phyloP scores from a whole-genome alignment of 2,888 invertebrate species.

The Drosophila maculinotata region DNA sequence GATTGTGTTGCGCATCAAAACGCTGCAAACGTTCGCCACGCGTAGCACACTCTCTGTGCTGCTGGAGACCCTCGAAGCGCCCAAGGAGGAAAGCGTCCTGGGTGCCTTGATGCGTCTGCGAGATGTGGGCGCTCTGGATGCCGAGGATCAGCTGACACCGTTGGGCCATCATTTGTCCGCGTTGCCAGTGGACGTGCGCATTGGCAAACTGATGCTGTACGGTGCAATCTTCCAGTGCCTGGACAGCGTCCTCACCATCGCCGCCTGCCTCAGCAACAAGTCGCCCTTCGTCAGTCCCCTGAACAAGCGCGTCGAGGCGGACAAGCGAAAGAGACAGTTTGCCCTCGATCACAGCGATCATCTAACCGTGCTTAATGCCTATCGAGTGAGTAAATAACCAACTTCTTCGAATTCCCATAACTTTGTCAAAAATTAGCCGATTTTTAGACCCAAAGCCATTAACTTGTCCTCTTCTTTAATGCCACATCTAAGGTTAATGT shows the following conservation, averaged over 20 bases:
- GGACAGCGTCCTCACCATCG: constrained; percentile 96
- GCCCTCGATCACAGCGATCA: constrained; percentile 94
- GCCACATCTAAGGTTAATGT: too few relatives aligned
- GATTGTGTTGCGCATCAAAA: constrained; percentile 90
- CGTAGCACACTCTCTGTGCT: constrained; percentile 80
- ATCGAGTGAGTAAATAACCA: constrained; percentile 87
- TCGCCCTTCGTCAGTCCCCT: constrained; percentile 92
- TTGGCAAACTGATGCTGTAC: constrained; percentile 96
- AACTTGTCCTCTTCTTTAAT: too few relatives aligned
- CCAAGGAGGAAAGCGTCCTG: constrained; percentile 88
- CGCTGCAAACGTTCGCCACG: constrained; percentile 85
- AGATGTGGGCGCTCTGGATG: constrained; percentile 93
- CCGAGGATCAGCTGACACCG: constrained; percentile 90
- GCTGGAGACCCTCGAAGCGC: constrained; percentile 90
- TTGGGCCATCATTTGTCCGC: constrained; percentile 94
- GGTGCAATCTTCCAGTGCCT: constrained; percentile 96
- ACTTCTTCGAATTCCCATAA: too few relatives aligned
- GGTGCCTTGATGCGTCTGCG: constrained; percentile 90
- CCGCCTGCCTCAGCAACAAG: constrained; percentile 92
- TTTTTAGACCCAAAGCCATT: too few relatives aligned
- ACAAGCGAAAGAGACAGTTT: constrained; percentile 90
- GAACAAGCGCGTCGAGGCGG: constrained; percentile 89
- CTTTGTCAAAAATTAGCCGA: too few relatives aligned
- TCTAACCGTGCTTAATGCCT: constrained; percentile 93
- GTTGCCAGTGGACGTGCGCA: constrained; percentile 94